phyloP scores from a whole-genome alignment of 2,888 invertebrate genomes.

The Doris montereyensis region DNA sequence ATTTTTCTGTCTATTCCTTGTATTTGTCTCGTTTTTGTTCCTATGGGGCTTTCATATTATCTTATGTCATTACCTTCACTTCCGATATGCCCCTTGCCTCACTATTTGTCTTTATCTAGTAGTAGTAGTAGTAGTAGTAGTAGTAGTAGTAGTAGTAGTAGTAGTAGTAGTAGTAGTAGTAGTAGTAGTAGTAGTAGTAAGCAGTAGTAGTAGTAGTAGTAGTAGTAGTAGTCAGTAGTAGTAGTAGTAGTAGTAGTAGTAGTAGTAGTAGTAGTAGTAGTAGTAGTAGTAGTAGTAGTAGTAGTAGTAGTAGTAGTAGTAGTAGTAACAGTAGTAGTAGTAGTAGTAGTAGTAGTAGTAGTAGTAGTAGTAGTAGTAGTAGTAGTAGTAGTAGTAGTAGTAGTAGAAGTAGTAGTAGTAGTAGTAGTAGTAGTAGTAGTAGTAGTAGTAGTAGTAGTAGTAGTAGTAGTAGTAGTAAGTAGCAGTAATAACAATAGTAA shows the following conservation, averaged over 20 bases:
- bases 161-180: slow-evolving; percentile 20
- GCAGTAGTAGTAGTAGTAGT: neutral
- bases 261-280: slow-evolving; percentile 20
- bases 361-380: neutral
- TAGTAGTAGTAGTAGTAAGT: neutral
- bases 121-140: slow-evolving; percentile 8
- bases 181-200: neutral
- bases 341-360: slow-evolving; percentile 15
- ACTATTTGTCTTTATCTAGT: too few relatives aligned
- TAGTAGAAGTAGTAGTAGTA: neutral
- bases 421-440: neutral
- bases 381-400: neutral
- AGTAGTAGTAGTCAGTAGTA: slow-evolving; percentile 12
- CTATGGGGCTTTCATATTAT: too few relatives aligned
- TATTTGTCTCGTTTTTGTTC: too few relatives aligned
- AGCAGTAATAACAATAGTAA: neutral
- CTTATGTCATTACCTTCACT: too few relatives aligned
- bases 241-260: slow-evolving; percentile 20
- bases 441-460: neutral
- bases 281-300: slow-evolving; percentile 20
- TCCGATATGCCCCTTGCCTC: too few relatives aligned
- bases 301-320: slow-evolving; percentile 20
- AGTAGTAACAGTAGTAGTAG: slow-evolving; percentile 14
- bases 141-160: slow-evolving; percentile 20
- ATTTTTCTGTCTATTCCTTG: too few relatives aligned